Conservation (phyloP, 1,140 invertebrate genomes). For the Dufourea novaeangliae region DNA sequence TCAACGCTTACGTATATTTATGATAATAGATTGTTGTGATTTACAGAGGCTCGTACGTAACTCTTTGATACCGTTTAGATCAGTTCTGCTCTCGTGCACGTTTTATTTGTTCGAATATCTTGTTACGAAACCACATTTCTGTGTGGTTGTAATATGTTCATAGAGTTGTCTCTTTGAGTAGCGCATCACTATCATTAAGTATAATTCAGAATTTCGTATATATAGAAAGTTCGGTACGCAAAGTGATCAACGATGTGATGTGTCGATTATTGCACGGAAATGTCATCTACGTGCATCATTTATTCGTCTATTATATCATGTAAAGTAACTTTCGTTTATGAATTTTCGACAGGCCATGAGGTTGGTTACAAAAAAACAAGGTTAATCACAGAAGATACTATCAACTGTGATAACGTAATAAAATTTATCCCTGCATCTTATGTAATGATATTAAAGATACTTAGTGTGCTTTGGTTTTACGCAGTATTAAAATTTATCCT, state of each 20-base stretch:
- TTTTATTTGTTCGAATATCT: constrained; percentile 27
- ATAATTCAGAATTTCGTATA: constrained; percentile 11
- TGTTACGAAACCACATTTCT: constrained; percentile 19
- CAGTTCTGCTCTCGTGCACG: background rate
- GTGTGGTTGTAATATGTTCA: constrained; percentile 18
- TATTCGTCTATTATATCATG: constrained; percentile 9
- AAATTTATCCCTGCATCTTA: constrained; percentile 1
- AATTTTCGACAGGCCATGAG: constrained; percentile 32
- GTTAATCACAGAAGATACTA: background rate
- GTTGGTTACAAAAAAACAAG: constrained; percentile 22
- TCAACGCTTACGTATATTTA: background rate
- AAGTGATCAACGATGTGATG: background rate
- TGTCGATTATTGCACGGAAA: constrained; percentile 9
- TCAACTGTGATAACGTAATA: background rate
- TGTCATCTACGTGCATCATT: background rate
- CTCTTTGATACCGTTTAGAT: constrained; percentile 4
- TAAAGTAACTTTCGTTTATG: constrained; percentile 8
- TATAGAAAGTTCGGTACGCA: constrained; percentile 6
- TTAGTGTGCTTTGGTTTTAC: background rate
- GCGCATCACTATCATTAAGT: constrained; percentile 10
- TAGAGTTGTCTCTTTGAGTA: constrained; percentile 12
- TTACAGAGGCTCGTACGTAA: constrained; percentile 27
- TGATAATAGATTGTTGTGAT: constrained; percentile 2
- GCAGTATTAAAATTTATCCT: background rate
- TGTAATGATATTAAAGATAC: constrained; percentile 10